These are phyloP conservation scores for Silurus aristotelis DNA, from an alignment of 2,797 vertebrate genomes.

Conservation along the genomic window DNA sequence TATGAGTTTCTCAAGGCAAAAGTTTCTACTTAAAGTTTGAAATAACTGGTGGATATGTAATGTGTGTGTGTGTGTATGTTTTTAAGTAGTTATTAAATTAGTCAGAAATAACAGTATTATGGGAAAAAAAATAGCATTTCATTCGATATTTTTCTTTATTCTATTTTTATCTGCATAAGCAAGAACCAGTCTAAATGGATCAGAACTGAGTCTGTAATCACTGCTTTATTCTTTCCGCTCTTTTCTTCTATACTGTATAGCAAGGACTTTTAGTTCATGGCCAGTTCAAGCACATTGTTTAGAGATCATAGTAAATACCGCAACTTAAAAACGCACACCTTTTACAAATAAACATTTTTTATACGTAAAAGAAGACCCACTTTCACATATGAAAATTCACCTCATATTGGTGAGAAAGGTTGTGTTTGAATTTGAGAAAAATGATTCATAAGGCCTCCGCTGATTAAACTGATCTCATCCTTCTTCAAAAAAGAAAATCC, in stretches of 20 bases:
- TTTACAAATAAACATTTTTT: no score
- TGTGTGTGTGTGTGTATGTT: not conserved
- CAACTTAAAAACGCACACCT: conserved; percentile 24
- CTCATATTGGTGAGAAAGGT: not conserved
- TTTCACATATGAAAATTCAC: conserved; percentile 1
- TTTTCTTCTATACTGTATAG: not conserved
- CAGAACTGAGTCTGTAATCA: not conserved
- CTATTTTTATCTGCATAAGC: conserved; percentile 9
- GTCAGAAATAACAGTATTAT: not conserved
- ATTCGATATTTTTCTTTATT: not conserved
- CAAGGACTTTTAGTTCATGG: not conserved
- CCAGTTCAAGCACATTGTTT: conserved; percentile 21
- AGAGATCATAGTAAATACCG: conserved; percentile 20
- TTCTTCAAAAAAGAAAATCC: conserved; percentile 42
- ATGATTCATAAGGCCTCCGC: conserved; percentile 53
- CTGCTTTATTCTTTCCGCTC: not conserved
- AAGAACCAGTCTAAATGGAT: not conserved
- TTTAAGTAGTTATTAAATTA: conserved; percentile 31
- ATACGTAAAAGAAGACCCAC: no score
- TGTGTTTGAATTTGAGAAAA: conserved; percentile 54
- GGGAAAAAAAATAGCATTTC: not conserved
- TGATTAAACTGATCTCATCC: conserved; percentile 62
- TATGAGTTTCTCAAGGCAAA: conserved; percentile 19
- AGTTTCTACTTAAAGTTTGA: not conserved
- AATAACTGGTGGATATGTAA: not conserved